These are phyloP conservation scores for Paguma larvata DNA, from an alignment of 2,797 vertebrate genomes.

Conservation along the genomic window DNA sequence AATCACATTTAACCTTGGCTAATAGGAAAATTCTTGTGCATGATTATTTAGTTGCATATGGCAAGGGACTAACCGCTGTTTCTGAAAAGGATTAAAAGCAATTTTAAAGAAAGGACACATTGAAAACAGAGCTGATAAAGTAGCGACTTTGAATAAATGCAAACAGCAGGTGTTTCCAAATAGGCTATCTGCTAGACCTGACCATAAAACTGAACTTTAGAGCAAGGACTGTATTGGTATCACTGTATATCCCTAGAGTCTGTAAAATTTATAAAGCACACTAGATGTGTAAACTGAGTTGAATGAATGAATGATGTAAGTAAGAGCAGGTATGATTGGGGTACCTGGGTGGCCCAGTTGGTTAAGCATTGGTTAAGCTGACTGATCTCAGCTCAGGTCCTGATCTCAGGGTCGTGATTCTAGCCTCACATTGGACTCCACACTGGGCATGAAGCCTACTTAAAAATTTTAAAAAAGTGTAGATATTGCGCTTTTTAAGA, in stretches of 20 bases:
- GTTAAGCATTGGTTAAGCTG: neutral
- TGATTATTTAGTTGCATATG: neutral
- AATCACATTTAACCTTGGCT: constrained; percentile 44
- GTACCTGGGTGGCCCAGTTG: neutral
- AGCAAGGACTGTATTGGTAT: neutral
- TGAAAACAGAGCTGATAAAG: constrained; percentile 31
- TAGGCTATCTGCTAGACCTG: neutral
- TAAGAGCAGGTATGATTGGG: neutral
- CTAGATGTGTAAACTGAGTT: neutral
- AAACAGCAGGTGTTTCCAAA: constrained; percentile 18
- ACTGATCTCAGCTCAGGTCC: neutral
- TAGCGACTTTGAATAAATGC: constrained; percentile 24
- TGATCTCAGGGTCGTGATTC: neutral
- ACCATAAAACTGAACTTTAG: neutral
- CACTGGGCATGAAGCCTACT: neutral
- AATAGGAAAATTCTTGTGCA: constrained; percentile 53
- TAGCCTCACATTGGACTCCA: neutral
- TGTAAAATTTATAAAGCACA: neutral
- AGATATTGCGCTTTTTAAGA: neutral
- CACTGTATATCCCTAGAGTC: neutral
- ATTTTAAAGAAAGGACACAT: neutral
- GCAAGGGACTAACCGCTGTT: constrained; percentile 8
- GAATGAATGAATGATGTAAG: neutral
- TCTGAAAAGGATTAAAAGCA: neutral
- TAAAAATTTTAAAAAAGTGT: too few species aligned